A percentile compares a stretch with the other conserved stretches of the same genome.
Evolutionary conservation across 2,888 invertebrate species (phyloP).

Genomic region (Julus scanicus): DNA sequence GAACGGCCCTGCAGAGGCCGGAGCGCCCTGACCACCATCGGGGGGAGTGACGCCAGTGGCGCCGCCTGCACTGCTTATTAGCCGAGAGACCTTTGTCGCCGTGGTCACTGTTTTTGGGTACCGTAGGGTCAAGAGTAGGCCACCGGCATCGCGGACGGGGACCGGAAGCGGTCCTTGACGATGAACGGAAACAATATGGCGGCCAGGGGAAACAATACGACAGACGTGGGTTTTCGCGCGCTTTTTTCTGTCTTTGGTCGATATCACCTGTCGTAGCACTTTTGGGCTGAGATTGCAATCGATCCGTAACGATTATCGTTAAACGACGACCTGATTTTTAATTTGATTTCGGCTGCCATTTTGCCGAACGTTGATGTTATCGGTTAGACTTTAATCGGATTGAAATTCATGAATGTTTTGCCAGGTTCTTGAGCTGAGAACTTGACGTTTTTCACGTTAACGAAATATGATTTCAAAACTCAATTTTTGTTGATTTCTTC

Average conservation of each 20-base stretch:
- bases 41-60: constrained; percentile 30
- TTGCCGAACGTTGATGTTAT: background rate
- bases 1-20: constrained; percentile 51
- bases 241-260: background rate
- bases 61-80: constrained; percentile 47
- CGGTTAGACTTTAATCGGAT: background rate
- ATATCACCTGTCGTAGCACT: constrained; percentile 20
- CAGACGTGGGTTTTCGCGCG: background rate
- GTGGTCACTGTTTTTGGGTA: constrained; percentile 44
- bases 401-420: background rate
- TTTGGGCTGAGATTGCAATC: background rate
- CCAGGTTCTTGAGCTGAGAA: background rate
- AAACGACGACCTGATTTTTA: background rate
- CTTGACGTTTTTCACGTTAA: background rate
- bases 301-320: background rate
- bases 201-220: background rate
- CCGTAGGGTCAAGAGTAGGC: background rate
- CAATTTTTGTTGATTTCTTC: background rate
- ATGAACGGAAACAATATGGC: background rate
- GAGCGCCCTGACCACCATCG: constrained; percentile 48
- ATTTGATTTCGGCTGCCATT: background rate
- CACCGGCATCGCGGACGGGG: background rate
- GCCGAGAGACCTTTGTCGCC: constrained; percentile 48
- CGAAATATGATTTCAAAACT: too few species aligned
- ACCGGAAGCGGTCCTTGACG: background rate